Conservation (phyloP, 1,140 invertebrate genomes). For the Brachionus calyciflorus region DNA sequence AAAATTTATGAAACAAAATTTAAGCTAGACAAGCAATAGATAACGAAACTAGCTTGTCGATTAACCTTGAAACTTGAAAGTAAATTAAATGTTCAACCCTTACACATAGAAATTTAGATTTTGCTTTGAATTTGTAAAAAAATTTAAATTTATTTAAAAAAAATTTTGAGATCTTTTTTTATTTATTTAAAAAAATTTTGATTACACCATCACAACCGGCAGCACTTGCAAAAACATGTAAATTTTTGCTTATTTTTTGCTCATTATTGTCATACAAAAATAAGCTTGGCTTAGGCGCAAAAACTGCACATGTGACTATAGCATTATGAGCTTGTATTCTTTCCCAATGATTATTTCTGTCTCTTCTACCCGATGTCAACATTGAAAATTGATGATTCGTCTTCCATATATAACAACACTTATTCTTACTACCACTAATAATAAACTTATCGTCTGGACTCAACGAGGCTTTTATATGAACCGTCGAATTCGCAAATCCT, state of each 20-base stretch:
- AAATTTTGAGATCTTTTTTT: no score
- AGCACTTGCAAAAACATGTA: conserved; percentile 10
- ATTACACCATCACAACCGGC: conserved; percentile 44
- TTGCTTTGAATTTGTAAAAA: no score
- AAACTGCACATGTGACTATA: conserved; percentile 91
- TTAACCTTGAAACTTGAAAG: no score
- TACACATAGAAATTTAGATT: no score
- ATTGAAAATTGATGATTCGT: conserved; percentile 93
- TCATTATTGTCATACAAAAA: not conserved
- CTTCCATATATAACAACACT: conserved; percentile 93
- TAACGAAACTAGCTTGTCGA: no score
- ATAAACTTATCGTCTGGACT: conserved; percentile 95
- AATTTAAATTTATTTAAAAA: no score
- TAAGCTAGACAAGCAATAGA: no score
- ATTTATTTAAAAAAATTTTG: conserved; percentile 31
- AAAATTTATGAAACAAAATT: no score
- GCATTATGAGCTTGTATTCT: conserved; percentile 94
- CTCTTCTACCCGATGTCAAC: conserved; percentile 75
- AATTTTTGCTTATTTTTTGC: not conserved
- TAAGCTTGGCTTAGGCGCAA: conserved; percentile 81
- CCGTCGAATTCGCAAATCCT: conserved; percentile 88
- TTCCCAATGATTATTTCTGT: conserved; percentile 96
- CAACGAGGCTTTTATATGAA: conserved; percentile 82
- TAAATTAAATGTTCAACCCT: no score
- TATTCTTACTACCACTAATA: conserved; percentile 94